Evolutionary conservation across 2,113 vertebrate species (phyloP), one percentile per base, ranked within the genome.

Genomic region (Chionomys nivalis): DNA sequence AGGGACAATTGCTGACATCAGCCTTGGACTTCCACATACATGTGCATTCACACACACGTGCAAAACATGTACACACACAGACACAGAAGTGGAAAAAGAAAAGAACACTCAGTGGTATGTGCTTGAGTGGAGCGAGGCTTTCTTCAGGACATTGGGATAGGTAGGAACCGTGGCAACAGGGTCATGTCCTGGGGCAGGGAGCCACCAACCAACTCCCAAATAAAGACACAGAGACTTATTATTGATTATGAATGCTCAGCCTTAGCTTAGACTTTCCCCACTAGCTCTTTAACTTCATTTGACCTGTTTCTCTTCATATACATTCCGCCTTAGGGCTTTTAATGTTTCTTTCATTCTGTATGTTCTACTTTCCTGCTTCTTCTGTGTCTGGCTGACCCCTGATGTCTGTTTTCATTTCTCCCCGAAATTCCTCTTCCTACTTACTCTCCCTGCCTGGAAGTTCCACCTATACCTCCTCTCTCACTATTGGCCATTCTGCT

Each of bases 141-240:
- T 23, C 12, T 47, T 65, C 12, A 1, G 4, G 82, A 16, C 12
- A 8, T 8, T 3, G 10, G 1, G 3, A 6, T n/a, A 1, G 10
- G 17, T 55, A 42, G 16, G 17, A 44, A n/a, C 58, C 44, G 4
- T 3, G 26, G 24, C 36, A 19, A 11, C 21, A 49, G 36, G n/a
- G 28, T 79, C 42, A 24, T 26, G 44, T 42, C 3, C 52, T 16
- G 49, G 49, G 49, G 49, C 49, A 2, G 49, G 49, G 49, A 52
- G 49, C 16, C 11, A 12, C 16, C 28, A n/a, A n/a, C 68, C 16
- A 72, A 4, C 70, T 72, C 70, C 70, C 70, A 21, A 73, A 73
- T 72, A 21, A 72, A 72, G 36, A 72, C 68, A n/a, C 19, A 0
- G 36, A n/a, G 36, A 39, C 70, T 72, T 10, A n/a, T 72, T 39